Percentiles rank a stretch among this genome's conserved stretches.
These are phyloP conservation scores for Argyra leucocephala DNA, from an alignment of 2,888 invertebrate species.

Conservation along the genomic window DNA sequence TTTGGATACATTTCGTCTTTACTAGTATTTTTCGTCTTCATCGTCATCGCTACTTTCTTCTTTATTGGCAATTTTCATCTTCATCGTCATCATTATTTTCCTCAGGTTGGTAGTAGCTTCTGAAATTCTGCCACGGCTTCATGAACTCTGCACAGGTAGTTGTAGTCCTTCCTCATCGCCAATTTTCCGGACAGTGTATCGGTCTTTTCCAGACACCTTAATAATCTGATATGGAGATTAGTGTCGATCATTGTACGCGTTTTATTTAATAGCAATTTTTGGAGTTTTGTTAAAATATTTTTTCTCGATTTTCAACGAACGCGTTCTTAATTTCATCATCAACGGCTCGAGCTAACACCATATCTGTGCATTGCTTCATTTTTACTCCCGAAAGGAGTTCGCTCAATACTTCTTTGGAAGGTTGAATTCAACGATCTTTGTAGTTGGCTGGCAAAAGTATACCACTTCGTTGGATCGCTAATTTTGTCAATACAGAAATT, in stretches of 20 bases:
- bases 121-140: too few species aligned
- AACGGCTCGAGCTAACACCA: not conserved
- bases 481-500: too few species aligned
- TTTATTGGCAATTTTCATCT: too few species aligned
- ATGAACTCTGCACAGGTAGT: too few species aligned
- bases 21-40: too few species aligned
- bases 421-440: conserved; percentile 28
- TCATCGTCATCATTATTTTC: too few species aligned
- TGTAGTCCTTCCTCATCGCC: too few species aligned
- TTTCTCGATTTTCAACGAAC: conserved; percentile 11
- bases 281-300: not conserved
- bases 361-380: conserved; percentile 10
- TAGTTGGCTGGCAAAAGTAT: conserved; percentile 23
- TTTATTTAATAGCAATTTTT: not conserved
- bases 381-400: conserved; percentile 13
- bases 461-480: conserved; percentile 30
- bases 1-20: too few species aligned
- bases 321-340: not conserved
- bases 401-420: conserved; percentile 9
- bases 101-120: too few species aligned
- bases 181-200: not conserved
- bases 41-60: too few species aligned
- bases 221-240: conserved; percentile 4
- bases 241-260: not conserved
- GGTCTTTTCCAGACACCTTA: not conserved